phyloP scores from a whole-genome alignment of 1,140 invertebrate genomes.

The Mercenaria mercenaria region DNA sequence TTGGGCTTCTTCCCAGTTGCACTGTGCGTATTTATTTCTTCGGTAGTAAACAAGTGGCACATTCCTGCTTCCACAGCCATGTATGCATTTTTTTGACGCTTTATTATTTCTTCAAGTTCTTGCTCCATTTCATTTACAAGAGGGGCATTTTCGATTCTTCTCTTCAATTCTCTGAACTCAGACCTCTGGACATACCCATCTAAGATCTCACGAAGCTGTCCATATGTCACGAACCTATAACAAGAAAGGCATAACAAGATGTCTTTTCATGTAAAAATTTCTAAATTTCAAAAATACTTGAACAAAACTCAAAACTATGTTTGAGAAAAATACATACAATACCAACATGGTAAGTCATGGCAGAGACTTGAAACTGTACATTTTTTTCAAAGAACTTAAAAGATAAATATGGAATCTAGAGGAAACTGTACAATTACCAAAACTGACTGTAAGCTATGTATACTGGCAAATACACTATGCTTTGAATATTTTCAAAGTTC shows the following conservation, averaged over 20 bases:
- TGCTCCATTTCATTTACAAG: background rate
- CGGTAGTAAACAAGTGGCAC: background rate
- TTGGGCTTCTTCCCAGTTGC: constrained; percentile 7
- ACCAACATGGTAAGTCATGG: no score
- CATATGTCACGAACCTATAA: constrained; percentile 9
- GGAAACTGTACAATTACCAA: no score
- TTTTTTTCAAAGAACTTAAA: no score
- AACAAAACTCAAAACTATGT: no score
- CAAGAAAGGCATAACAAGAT: background rate
- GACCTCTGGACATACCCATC: constrained; percentile 2
- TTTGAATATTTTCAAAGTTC: no score
- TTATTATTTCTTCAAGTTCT: constrained; percentile 2
- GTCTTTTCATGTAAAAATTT: no score
- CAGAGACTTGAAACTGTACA: no score
- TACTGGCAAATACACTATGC: no score
- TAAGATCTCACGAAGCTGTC: background rate
- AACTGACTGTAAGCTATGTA: no score
- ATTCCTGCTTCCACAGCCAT: constrained; percentile 7
- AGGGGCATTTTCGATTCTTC: background rate
- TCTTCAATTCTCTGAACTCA: constrained; percentile 1
- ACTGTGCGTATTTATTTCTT: constrained; percentile 1
- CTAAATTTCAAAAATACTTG: no score
- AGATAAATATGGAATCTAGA: no score
- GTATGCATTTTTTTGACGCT: background rate
- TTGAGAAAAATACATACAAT: no score